Evolutionary conservation across 1,140 invertebrate species (phyloP).

Genomic region (Belonocnema kinseyi): DNA sequence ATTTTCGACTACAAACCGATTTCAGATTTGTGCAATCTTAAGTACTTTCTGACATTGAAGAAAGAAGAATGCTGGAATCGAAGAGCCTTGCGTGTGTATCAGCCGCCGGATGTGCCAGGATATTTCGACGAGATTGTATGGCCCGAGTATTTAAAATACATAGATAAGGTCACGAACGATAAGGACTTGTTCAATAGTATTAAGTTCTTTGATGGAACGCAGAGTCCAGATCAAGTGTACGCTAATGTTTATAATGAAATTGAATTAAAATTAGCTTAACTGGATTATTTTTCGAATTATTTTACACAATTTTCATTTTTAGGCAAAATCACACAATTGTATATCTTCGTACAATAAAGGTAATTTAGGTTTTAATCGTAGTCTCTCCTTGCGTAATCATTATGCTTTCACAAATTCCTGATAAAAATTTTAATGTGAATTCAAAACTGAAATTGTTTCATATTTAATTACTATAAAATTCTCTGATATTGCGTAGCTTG

Average conservation of each 20-base stretch:
- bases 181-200: slow-evolving; percentile 54
- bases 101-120: slow-evolving; percentile 85
- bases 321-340: slow-evolving; percentile 15
- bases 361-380: no score
- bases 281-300: background rate
- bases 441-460: slow-evolving; percentile 36
- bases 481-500: no score
- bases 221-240: slow-evolving; percentile 58
- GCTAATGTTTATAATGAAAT: slow-evolving; percentile 58
- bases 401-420: no score
- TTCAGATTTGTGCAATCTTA: slow-evolving; percentile 80
- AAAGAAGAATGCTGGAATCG: slow-evolving; percentile 81
- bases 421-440: slow-evolving; percentile 15
- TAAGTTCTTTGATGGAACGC: slow-evolving; percentile 66
- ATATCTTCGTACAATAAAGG: no score
- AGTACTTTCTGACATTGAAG: slow-evolving; percentile 83
- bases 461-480: no score
- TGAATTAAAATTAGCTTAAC: slow-evolving; percentile 15
- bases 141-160: slow-evolving; percentile 80
- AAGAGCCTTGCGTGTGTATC: slow-evolving; percentile 80
- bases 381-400: no score
- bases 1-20: slow-evolving; percentile 83
- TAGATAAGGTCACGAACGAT: slow-evolving; percentile 58
- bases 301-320: slow-evolving; percentile 32
- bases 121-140: slow-evolving; percentile 88